Evolutionary conservation across 1,140 invertebrate species (phyloP), one percentile per base, ranked within the genome.

Genomic region (Musca vetustissima): DNA sequence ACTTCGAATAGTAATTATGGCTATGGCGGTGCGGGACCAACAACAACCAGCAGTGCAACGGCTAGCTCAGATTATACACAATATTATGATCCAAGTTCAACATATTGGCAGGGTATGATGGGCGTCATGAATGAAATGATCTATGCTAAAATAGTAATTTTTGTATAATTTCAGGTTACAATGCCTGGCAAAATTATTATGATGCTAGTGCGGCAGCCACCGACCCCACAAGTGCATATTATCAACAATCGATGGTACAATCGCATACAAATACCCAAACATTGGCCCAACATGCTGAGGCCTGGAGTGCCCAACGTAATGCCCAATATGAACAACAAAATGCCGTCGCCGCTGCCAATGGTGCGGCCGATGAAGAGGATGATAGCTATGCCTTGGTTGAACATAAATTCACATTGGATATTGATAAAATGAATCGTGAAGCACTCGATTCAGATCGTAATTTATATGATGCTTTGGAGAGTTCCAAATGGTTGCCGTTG

Each of bases 401-500:
- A 67, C 92, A 94, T 76, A 91, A 91, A 70, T 83, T 86, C 66
- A 83, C 87, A 25, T 76, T 92, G 24, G 91, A 94, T 75, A 79
- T 91, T 7, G 92, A 93, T 17, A 89, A 89, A 75, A 77, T 90
- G 69, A 94, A 93, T 77, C 85, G 88, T 70, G 91, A 93, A 69
- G 85, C 88, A 47, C 86, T 91, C 36, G 89, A 93, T 68, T 86
- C 89, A 49, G 91, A 93, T 75, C 86, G 89, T 53, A 89, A 88
- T 69, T 81, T 93, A 1, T 94, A 92, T 89, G 92, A 93, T 83
- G 89, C 89, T n/a, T 73, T 94, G 28, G 92, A 93, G 78, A 88
- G 89, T 72, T 92, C 91, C 3, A 90, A 92, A 73, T 93, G 92
- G 92, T 81, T 90, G 70, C 88, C 89, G 11, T 86, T 85, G 69